Evolutionary conservation across 2,888 invertebrate species (phyloP), one percentile per base, ranked within the genome.

Genomic region (Antheraea assamensis): DNA sequence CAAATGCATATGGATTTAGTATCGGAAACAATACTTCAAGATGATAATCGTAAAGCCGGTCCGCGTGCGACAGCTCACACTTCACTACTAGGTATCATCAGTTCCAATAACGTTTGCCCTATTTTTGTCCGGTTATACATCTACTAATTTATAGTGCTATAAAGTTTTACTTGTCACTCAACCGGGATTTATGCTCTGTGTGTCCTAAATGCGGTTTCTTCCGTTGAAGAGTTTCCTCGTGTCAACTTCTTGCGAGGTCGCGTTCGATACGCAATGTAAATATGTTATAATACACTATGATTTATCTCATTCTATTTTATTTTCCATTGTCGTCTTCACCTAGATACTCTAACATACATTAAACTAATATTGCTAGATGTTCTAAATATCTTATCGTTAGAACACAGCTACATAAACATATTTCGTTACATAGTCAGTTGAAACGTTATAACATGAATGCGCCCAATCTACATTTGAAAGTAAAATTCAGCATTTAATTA

Each of bases 81-180:
- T 89, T 90, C 86, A 92, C 89, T 68, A 35, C 35, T 87, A 88
- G 87, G 87, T 88, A 92, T 89, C 88, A 92, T 89, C 88, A 88
- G 84, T 85, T 86, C 86, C 89, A 89, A 91, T 90, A 88, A 81
- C 87, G 81, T 81, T 75, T 76, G 80, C 74, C 80, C 92, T 93
- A 94, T 93, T 92, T 92, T 90, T 87, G 90, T 87, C 81, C 83
- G 82, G 84, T 87, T 88, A 89, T 91, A 88, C 87, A 89, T 91
- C 86, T 86, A 88, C 88, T 88, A 91, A 92, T 94, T 94, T 93
- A 94, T 91, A 88, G 90, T 86, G 87, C 90, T 84, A 92, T 94
- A 94, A 94, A 94, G 87, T 92, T 92, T 92, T 87, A 90, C 91
- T 92, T 94, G 94, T 94, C 94, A 94, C 93, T 94, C 92, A 88